Evolutionary conservation across 53 echinoderm and acorn worm species (phyloP).

Genomic region (Holothuria scabra): DNA sequence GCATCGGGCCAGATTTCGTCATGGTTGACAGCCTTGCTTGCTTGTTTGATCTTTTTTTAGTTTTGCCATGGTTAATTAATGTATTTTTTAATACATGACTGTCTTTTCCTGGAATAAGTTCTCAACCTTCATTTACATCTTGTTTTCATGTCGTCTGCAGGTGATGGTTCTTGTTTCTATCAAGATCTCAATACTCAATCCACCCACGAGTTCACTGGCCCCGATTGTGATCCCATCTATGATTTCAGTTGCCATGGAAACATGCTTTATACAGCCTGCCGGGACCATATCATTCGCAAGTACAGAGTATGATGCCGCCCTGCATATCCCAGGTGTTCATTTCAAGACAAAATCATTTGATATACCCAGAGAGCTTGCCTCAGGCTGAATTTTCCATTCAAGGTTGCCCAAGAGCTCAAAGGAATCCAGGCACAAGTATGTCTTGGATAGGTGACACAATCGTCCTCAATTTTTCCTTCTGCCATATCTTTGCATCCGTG

Average conservation of each 20-base stretch:
- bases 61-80: too few relatives aligned
- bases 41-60: too few relatives aligned
- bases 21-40: too few relatives aligned
- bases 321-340: background rate
- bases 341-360: too few relatives aligned
- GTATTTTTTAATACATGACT: too few relatives aligned
- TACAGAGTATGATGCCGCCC: slow-evolving; percentile 62
- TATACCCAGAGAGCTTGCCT: slow-evolving; percentile 4
- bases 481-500: too few relatives aligned
- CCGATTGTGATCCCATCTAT: slow-evolving; percentile 90
- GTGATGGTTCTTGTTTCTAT: slow-evolving; percentile 88
- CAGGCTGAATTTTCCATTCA: background rate
- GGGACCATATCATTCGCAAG: slow-evolving; percentile 81
- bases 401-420: too few relatives aligned
- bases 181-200: slow-evolving; percentile 50
- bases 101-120: too few relatives aligned
- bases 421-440: too few relatives aligned
- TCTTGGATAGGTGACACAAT: too few relatives aligned
- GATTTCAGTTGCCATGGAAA: slow-evolving; percentile 69
- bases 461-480: too few relatives aligned
- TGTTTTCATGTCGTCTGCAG: slow-evolving; percentile 52
- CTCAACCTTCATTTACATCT: background rate
- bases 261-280: slow-evolving; percentile 82
- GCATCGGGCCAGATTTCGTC: too few relatives aligned
- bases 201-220: slow-evolving; percentile 82